Conservation (phyloP, 2,888 invertebrate genomes). For the Phyllotreta striolata region DNA sequence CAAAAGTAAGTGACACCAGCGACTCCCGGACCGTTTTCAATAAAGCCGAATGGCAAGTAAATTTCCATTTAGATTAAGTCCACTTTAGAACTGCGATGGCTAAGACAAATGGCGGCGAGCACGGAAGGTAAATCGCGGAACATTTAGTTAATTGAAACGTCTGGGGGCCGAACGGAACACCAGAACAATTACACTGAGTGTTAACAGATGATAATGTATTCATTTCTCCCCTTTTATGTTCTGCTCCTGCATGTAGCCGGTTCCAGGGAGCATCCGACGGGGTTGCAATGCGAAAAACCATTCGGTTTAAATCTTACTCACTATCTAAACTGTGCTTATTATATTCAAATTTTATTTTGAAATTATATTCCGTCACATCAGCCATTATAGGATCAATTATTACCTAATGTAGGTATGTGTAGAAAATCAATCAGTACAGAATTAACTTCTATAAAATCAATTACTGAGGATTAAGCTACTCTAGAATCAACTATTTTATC, state of each 20-base stretch:
- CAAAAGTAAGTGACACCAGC: slow-evolving; percentile 10
- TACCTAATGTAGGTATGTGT: no score
- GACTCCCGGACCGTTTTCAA: slow-evolving; percentile 36
- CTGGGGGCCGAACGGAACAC: slow-evolving; percentile 58
- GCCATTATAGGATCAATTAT: no score
- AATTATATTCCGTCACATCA: no score
- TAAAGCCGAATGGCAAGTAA: slow-evolving; percentile 42
- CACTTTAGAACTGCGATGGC: slow-evolving; percentile 49
- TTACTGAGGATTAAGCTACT: no score
- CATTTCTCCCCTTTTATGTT: slow-evolving; percentile 53
- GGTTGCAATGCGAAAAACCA: slow-evolving; percentile 7
- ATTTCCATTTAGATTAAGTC: slow-evolving; percentile 59
- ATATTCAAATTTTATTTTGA: no score
- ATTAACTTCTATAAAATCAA: no score
- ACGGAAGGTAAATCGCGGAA: slow-evolving; percentile 60
- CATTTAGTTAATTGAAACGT: slow-evolving; percentile 65
- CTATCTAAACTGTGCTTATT: neutral
- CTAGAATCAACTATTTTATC: no score
- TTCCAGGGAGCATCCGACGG: slow-evolving; percentile 1
- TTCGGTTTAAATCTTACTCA: neutral
- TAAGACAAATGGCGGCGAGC: slow-evolving; percentile 56
- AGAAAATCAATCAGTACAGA: no score
- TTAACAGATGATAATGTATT: slow-evolving; percentile 64
- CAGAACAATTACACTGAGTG: slow-evolving; percentile 63
- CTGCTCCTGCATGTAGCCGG: slow-evolving; percentile 20